Base-by-base conservation (phyloP, 2,113 vertebrate genomes). In the Sphaerodactylus townsendi region DNA sequence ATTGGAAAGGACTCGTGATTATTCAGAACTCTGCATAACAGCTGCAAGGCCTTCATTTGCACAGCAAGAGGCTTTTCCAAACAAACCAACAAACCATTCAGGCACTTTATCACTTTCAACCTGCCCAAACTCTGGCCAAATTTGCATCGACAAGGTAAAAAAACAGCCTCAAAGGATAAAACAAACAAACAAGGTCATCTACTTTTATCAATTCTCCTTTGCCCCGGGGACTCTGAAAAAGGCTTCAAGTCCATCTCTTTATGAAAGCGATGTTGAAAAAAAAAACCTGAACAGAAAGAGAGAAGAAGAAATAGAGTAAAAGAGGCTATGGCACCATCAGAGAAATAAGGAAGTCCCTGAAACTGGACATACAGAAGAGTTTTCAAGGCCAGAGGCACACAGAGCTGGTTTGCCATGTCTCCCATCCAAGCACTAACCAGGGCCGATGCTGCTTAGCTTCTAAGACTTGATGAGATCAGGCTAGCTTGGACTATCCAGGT, bases 271-370 rank as follows among this genome's bases (percentile, higher is more conserved):
- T 90, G 85, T 86, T 87, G 71, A 86, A 88, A 86, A 88, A 89
- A 88, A 90, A 92, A 87, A 62, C 53, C 77, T 89, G 86, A 86
- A 64, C 79, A 89, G 82, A 91, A 90, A 92, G 91, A 87, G 89
- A 0, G 53, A 86, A 89, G 81, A 75, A 8, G 15, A 85, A 87
- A 91, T 90, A 75, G 90, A 86, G 90, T 83, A 56, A 70, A 74
- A 83, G 85, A 79, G 37, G 83, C 82, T 87, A 83, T 1, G 39
- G 75, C 77, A 90, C 85, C 79, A 91, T 78, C 89, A 92, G 88
- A 23, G 82, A 90, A 89, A 92, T 85, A 90, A 17, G 91, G 87
- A 85, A 87, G 87, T 41, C 85, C 77, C 86, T n/a, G n/a, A n/a
- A n/a, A n/a, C n/a, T n/a, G 44, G 44, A 9, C 44, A 44, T 44